Evolutionary conservation across 2,797 vertebrate genomes (phyloP), one percentile per base, ranked within the genome.

Genomic region (Rhabdomys pumilio): DNA sequence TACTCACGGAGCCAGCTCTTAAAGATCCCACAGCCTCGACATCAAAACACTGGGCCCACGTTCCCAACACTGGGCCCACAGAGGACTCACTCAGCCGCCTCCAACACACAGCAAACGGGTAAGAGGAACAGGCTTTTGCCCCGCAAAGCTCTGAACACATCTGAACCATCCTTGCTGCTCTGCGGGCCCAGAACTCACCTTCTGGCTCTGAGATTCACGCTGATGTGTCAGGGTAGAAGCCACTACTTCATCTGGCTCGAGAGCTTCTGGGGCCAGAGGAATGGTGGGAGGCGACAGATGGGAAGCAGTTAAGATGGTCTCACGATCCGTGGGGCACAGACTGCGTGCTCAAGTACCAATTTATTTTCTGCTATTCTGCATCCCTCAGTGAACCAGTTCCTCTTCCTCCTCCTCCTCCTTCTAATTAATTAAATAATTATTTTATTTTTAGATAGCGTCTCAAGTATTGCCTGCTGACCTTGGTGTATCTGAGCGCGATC

Each of bases 311-410:
- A 73, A 44, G 50, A 55, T 57, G 86, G 38, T 34, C 72, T 38
- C 53, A 7, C 17, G 8, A 34, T 41, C 26, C 3, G 19, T 34
- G 38, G 85, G 38, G 34, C 34, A 29, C 31, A 38, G 50, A 26
- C 53, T 7, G n/a, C 12, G n/a, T 14, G 10, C 14, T 14, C 50
- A 31, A 53, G 14, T 29, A 26, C 10, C 24, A 0, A 0, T 20
- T 57, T 19, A 59, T 75, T 44, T 75, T 34, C 86, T 59, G 26
- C 20, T n/a, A 3, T 15, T 75, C n/a, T 44, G 9, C 38, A 8
- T 38, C 15, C 38, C 10, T 67, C 11, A 6, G 4, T 15, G 65
- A n/a, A 9, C 4, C 50, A 73, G n/a, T 5, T 73, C 59, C 82
- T 65, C 59, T 12, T 17, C 41, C 41, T 63, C 24, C 24, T 61